Base-by-base conservation (phyloP, 2,113 vertebrate genomes). In the Origma solitaria region DNA sequence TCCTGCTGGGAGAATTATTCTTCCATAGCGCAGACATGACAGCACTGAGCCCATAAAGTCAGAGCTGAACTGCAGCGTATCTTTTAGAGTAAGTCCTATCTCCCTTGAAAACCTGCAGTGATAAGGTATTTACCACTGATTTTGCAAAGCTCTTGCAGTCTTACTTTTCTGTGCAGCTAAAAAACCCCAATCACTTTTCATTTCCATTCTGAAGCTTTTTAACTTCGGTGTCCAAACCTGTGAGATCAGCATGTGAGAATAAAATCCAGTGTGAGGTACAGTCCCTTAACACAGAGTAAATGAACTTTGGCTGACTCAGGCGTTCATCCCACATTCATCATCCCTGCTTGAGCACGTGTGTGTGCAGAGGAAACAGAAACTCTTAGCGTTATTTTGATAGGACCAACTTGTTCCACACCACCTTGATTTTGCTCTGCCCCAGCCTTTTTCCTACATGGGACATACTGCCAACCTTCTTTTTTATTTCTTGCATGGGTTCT, bases 1-100 rank as follows among this genome's bases (percentile, higher is more conserved):
- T 93, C 93, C 95, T 95, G 78, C 94, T 88, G 90, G 65, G 90
- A 86, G 80, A 94, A 64, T 88, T 68, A 88, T 83, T 86, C 56
- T 92, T 88, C 82, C 65, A 14, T 7, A 44, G 44, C 82, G 53
- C n/a, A 14, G 71, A 14, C 51, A 13, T 35, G 92, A 64, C 76
- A 73, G 68, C 56, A 3, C 25, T 5, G 68, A 83, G 85, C 44
- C 76, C 85, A 60, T 49, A 40, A 88, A 81, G 82, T 17, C 2
- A 0, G 79, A 73, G 75, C 47, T 66, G 79, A 93, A 9, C 64
- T 57, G 57, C 35, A 83, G 68, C 25, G 3, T 9, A 13, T 86
- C 58, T 56, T 28, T 35, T 1, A 33, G 66, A 42, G 69, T 6
- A 11, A 31, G 15, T 49, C 75, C 79, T 66, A 9, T 78, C 69